Evolutionary conservation across 2,113 vertebrate species (phyloP), one percentile per base, ranked within the genome.

Genomic region (Murina feae): DNA sequence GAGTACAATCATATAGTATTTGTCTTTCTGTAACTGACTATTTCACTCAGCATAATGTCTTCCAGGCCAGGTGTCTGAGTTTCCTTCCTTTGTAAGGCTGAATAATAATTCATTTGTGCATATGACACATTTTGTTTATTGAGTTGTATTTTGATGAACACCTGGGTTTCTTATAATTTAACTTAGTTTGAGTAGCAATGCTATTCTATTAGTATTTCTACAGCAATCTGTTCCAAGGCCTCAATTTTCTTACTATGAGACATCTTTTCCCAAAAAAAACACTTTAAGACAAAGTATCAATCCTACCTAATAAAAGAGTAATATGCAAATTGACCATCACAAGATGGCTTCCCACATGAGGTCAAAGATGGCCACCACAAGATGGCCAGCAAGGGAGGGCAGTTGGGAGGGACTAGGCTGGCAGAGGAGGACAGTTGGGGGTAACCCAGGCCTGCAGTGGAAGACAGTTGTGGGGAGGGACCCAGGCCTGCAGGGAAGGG

Each of bases 221-320:
- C 16, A 35, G 13, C 42, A 75, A 32, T 75, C 28, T 32, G 6
- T 69, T 32, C 13, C 47, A 84, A 66, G 63, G 69, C 71, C 66
- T 96, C 74, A 96, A 55, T 63, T 96, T 69, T 97, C 86, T 97
- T 97, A 88, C 75, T 94, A 96, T 90, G 89, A 97, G 95, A 79
- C 18, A 95, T 63, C 7, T 8, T 92, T 47, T 49, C 37, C 85
- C 58, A 0, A 66, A 97, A 96, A 94, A 42, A 86, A 91, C 63
- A 72, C 65, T 7, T 55, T 66, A 91, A 76, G 55, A 63, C 9
- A 42, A 72, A 78, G 18, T 69, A 66, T 78, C n/a, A 53, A 53
- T n/a, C n/a, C n/a, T n/a, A n/a, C n/a, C n/a, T n/a, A n/a, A n/a
- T n/a, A n/a, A n/a, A n/a, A n/a, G n/a, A n/a, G n/a, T n/a, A n/a